These are phyloP conservation scores for Fissipunctia ypsillon DNA, from an alignment of 2,888 invertebrate species.

Conservation along the genomic window DNA sequence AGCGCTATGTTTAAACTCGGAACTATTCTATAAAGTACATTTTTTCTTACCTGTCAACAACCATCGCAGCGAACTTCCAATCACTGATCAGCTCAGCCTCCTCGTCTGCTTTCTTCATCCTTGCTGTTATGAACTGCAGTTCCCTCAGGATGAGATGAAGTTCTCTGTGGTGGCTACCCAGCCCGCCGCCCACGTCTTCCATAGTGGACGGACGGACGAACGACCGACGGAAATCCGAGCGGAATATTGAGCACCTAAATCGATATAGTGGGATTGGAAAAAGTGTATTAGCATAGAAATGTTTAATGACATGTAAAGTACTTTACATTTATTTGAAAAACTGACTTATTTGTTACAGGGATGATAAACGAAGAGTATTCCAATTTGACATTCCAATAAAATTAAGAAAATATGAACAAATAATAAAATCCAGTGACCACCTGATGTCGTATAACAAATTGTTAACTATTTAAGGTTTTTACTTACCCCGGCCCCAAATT, in stretches of 20 bases:
- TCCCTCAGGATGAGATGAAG: conserved; percentile 97
- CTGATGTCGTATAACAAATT: neutral
- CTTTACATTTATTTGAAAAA: conserved; percentile 11
- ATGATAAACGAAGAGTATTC: neutral
- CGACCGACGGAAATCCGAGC: conserved; percentile 90
- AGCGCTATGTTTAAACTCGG: neutral
- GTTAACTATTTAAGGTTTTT: neutral
- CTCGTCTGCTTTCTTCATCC: conserved; percentile 98
- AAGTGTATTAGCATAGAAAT: conserved; percentile 52
- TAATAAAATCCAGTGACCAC: too few species aligned
- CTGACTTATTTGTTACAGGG: neutral
- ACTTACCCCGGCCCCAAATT: conserved; percentile 92
- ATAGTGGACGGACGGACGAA: conserved; percentile 95
- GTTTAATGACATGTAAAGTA: conserved; percentile 27
- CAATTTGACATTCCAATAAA: neutral
- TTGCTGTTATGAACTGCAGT: conserved; percentile 97
- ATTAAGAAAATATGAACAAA: neutral
- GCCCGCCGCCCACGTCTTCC: conserved; percentile 92
- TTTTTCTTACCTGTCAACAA: conserved; percentile 95
- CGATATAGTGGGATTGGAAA: conserved; percentile 58
- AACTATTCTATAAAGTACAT: neutral
- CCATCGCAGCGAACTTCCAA: conserved; percentile 99
- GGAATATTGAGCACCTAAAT: conserved; percentile 88
- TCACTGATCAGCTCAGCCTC: conserved; percentile 98
- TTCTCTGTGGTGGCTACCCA: conserved; percentile 94